Evolutionary conservation across 2,797 vertebrate species (phyloP), one percentile per base, ranked within the genome.

Genomic region (Anguilla marmorata): DNA sequence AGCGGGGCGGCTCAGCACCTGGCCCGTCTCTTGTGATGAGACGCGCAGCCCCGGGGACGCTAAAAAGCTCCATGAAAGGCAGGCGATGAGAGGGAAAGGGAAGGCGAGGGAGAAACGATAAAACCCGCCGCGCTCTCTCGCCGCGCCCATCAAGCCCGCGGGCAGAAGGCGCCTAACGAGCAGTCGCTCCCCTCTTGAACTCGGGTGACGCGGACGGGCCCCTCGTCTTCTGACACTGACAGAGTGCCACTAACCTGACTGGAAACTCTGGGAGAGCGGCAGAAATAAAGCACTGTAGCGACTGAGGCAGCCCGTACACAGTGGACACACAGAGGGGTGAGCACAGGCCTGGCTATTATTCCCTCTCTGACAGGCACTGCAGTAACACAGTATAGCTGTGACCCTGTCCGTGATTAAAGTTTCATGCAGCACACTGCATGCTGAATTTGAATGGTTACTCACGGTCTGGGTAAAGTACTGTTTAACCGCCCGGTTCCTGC

Each of bases 1-100:
- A 82, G 79, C 27, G 37, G 33, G 74, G 27, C 21, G 63, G 14
- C 33, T 21, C 45, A 2, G 79, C 79, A 82, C 79, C 79, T 82
- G 79, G 79, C 45, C 8, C 19, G 50, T 19, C 45, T 45, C 16
- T 48, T 3, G 30, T n/a, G 79, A 82, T 24, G 79, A 50, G 79
- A 82, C 79, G 50, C 45, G 14, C 79, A 82, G 7, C 79, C 79
- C 79, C 79, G 45, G 79, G 79, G 79, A 82, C 79, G 3, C 12
- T 1, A 80, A 48, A 80, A 12, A 24, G 37, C 76, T 80, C 45
- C 2, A 0, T n/a, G 79, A 50, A 82, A 50, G 45, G 41, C 41
- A 48, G 19, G 19, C 9, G 79, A 82, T 0, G 45, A 24, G 76
- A 41, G 4, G 11, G 33, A 14, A 21, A 45, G 74, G 41, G 74